phyloP scores from a whole-genome alignment of 2,113 vertebrate species.

The Chinchilla lanigera region DNA sequence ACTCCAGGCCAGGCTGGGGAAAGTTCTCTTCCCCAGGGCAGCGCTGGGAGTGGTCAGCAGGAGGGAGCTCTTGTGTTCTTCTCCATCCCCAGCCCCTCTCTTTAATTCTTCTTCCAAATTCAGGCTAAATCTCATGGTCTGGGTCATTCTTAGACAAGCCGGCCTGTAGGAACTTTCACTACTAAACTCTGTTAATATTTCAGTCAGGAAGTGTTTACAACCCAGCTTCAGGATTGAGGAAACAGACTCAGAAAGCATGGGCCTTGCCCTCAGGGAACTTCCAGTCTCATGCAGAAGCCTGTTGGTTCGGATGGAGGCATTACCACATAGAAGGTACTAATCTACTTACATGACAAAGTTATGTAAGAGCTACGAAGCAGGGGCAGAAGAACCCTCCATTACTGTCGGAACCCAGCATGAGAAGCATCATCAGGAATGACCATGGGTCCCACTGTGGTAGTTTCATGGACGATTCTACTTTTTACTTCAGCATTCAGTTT shows the following conservation, averaged over 20 bases:
- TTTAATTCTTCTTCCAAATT: slow-evolving; percentile 1
- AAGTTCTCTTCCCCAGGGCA: neutral
- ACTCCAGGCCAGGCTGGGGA: neutral
- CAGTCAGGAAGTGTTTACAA: neutral
- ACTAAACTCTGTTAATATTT: neutral
- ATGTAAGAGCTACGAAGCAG: neutral
- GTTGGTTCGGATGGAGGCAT: neutral
- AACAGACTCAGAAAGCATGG: neutral
- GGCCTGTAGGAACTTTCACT: neutral
- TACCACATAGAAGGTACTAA: neutral
- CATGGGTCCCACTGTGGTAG: accelerated
- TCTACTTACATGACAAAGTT: neutral
- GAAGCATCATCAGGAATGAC: neutral
- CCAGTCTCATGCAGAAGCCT: neutral
- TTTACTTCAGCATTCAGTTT: neutral
- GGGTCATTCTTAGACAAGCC: neutral
- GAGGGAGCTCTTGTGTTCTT: neutral
- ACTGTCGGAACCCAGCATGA: neutral
- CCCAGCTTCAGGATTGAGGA: neutral
- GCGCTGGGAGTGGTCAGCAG: neutral
- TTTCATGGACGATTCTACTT: neutral
- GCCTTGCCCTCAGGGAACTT: neutral
- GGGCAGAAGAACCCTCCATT: neutral
- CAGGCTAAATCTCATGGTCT: neutral
- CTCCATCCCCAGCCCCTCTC: neutral